A percentile compares a stretch with the other conserved stretches of the same genome.
Conservation (phyloP, 2,888 invertebrate genomes). For the Napeogenes inachia region DNA sequence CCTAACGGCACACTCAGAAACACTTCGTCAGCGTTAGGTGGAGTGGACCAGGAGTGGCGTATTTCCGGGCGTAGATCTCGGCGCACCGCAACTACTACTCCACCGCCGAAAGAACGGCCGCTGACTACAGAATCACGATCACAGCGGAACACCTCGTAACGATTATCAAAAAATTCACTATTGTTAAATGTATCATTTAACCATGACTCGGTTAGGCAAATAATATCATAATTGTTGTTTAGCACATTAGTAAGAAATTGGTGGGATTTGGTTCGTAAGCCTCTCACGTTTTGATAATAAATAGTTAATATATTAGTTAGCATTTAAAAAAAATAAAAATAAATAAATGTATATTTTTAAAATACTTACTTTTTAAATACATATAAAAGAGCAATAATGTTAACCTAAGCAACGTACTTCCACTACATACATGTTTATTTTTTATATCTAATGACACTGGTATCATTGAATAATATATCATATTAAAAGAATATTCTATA, state of each 20-base stretch:
- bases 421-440: no score
- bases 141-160: not conserved
- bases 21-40: not conserved
- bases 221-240: not conserved
- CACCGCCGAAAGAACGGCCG: not conserved
- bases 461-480: no score
- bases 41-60: not conserved
- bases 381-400: no score
- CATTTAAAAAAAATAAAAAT: not conserved
- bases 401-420: no score
- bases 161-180: not conserved
- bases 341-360: not conserved
- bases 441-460: no score
- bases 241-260: not conserved
- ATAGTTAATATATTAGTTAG: not conserved
- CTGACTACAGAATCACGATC: not conserved
- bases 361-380: not conserved
- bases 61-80: not conserved
- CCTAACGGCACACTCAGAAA: not conserved
- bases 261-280: not conserved
- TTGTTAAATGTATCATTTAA: not conserved
- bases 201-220: not conserved
- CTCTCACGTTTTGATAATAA: not conserved
- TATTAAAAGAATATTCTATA: no score
- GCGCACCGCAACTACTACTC: not conserved